phyloP scores from a whole-genome alignment of 1,140 invertebrate genomes.

The Zaprionus gabonicus region DNA sequence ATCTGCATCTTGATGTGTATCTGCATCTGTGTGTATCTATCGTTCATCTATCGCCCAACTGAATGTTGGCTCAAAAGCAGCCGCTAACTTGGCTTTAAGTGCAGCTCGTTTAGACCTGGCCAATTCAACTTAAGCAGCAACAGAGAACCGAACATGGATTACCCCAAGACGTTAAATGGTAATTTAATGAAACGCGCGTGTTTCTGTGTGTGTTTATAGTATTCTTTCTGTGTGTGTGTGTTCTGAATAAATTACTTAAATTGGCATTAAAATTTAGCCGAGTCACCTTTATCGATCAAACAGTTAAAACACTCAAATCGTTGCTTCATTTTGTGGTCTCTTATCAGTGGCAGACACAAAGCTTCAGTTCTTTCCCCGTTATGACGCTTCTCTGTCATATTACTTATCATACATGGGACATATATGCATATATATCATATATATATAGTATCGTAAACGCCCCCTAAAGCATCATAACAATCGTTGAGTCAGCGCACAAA shows the following conservation, averaged over 20 bases:
- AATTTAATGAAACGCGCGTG: constrained; percentile 37
- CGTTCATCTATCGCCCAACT: not conserved
- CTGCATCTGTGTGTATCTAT: not conserved
- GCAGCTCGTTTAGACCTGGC: constrained; percentile 34
- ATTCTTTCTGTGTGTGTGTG: not conserved
- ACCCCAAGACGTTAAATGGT: constrained; percentile 72
- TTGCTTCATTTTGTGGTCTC: constrained; percentile 37
- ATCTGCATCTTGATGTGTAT: constrained; percentile 11
- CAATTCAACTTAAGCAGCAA: constrained; percentile 4
- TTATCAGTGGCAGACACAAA: constrained; percentile 13
- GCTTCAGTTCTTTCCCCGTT: not conserved
- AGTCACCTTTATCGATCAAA: constrained; percentile 71
- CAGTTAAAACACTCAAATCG: constrained; percentile 41
- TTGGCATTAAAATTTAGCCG: constrained; percentile 36
- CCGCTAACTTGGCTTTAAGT: constrained; percentile 67
- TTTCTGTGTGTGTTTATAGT: constrained; percentile 4
- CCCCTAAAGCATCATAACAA: constrained; percentile 19
- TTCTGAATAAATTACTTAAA: constrained; percentile 62
- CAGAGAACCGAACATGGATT: constrained; percentile 58
- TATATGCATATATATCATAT: not conserved
- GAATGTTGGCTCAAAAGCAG: constrained; percentile 16
- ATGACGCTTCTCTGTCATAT: not conserved
- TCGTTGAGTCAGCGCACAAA: not conserved
- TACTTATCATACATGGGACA: not conserved
- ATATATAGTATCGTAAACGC: constrained; percentile 11